A percentile compares a stretch with the other conserved stretches of the same genome.
phyloP scores from a whole-genome alignment of 2,888 invertebrate genomes.

The Branchellion lobata region DNA sequence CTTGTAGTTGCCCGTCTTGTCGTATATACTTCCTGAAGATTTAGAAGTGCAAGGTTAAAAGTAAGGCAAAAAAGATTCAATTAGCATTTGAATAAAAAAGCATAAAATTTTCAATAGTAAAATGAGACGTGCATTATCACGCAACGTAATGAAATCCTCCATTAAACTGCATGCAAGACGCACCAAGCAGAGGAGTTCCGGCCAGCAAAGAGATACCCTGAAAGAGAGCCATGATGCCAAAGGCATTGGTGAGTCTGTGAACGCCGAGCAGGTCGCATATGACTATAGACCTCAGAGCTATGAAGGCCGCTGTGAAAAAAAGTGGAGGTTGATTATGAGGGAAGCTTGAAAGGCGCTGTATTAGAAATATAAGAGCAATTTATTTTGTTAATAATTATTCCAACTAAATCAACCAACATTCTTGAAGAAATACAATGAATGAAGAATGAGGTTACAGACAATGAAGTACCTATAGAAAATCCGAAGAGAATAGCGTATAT shows the following conservation, averaged over 20 bases:
- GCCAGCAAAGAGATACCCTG: slow-evolving; percentile 53
- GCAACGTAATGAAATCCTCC: too few relatives aligned
- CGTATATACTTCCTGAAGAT: slow-evolving; percentile 50
- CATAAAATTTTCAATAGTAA: neutral
- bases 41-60: too few relatives aligned
- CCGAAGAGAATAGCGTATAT: slow-evolving; percentile 82
- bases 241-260: slow-evolving; percentile 64
- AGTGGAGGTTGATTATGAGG: too few relatives aligned
- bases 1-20: slow-evolving; percentile 49
- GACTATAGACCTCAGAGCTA: slow-evolving; percentile 75
- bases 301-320: slow-evolving; percentile 74
- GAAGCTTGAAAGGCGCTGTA: neutral
- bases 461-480: slow-evolving; percentile 65
- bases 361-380: neutral
- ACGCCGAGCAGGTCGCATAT: slow-evolving; percentile 65
- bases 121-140: too few relatives aligned
- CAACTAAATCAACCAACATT: too few relatives aligned
- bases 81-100: neutral
- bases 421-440: too few relatives aligned
- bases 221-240: slow-evolving; percentile 65
- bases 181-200: slow-evolving; percentile 52
- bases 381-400: neutral
- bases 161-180: too few relatives aligned
- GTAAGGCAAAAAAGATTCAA: too few relatives aligned
- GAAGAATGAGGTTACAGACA: too few relatives aligned